Base-by-base conservation (phyloP, 1,140 invertebrate genomes). In the Atta colombica region DNA sequence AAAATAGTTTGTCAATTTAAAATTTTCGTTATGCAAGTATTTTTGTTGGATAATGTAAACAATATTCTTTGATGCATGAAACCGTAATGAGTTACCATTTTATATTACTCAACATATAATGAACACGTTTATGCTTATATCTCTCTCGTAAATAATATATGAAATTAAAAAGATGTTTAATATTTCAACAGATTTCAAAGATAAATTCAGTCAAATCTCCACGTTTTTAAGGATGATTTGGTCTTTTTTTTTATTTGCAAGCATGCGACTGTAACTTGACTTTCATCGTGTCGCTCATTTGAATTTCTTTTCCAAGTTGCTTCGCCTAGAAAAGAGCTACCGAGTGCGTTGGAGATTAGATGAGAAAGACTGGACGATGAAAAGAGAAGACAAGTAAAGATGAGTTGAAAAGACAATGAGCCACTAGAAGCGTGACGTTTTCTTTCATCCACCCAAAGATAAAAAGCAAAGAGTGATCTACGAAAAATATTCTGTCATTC, bases 211-310 rank as follows among this genome's bases (percentile, higher is more conserved):
- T 84, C 80, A 84, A 84, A 84, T 84, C 80, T 84, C n/a, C 55
- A 35, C 25, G 55, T 74, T 84, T 84, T 74, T 75, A 84, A 84
- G 45, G 25, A 75, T 63, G 80, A 63, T n/a, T 84, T 61, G 16
- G 4, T 5, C 12, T 35, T 31, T 49, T 61, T 82, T 61, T 49
- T 75, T 61, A 84, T 84, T 84, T 84, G 69, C 58, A 84, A 84
- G 39, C 69, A 84, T 49, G 45, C 55, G 55, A 75, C 80, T 84
- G 69, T 84, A 84, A 75, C 80, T 84, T 72, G 55, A 39, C 80
- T 84, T 84, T 84, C 69, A 84, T 75, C 69, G 80, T 75, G 80
- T 75, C 55, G 69, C 68, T 84, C 80, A 84, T 84, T 84, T 84
- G 80, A 84, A 84, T 84, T 75, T 45, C 18, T n/a, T 84, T 84